Evolutionary conservation across 1,140 invertebrate genomes (phyloP).

Genomic region (Leptopilina boulardi): DNA sequence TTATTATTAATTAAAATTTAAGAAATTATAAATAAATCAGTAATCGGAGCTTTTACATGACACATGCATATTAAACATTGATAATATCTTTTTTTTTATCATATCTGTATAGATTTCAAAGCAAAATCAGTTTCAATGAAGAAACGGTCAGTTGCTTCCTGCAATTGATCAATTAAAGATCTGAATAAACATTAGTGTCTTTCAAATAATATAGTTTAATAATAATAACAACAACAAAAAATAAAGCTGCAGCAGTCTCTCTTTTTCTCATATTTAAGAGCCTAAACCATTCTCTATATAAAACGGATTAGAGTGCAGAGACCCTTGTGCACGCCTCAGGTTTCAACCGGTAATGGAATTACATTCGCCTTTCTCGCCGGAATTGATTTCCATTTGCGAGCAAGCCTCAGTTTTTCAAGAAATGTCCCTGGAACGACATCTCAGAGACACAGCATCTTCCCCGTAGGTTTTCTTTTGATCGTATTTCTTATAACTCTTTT

Average conservation of each 20-base stretch:
- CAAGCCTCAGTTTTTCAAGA: conserved; percentile 50
- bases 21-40: neutral
- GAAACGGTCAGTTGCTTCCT: neutral
- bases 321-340: conserved; percentile 58
- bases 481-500: neutral
- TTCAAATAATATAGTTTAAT: neutral
- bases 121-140: neutral
- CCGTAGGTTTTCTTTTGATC: conserved; percentile 48
- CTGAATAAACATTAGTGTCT: neutral
- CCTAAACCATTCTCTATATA: neutral
- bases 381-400: conserved; percentile 64
- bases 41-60: neutral
- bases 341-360: conserved; percentile 74
- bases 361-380: conserved; percentile 55
- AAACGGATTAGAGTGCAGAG: conserved; percentile 28
- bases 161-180: neutral
- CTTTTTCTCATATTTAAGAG: neutral
- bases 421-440: conserved; percentile 57
- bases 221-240: too few species aligned
- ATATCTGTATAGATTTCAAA: neutral
- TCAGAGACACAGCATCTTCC: conserved; percentile 37
- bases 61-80: neutral
- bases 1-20: neutral
- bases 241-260: neutral
- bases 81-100: conserved; percentile 28